phyloP scores from a whole-genome alignment of 1,140 invertebrate species.

The Cyclina sinensis region DNA sequence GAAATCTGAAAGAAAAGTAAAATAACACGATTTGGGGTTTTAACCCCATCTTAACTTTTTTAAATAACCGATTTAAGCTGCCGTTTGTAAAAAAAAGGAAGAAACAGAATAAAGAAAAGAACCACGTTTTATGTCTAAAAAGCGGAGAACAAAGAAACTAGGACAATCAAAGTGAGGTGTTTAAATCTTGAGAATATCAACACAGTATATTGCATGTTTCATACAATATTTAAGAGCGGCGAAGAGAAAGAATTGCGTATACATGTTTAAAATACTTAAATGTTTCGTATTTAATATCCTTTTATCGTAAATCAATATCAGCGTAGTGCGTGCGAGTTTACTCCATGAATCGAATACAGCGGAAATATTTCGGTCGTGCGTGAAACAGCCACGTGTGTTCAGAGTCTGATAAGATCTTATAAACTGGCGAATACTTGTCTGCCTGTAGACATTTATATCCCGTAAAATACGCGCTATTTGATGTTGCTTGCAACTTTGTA shows the following conservation, averaged over 20 bases:
- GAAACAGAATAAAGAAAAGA: no score
- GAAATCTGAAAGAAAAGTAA: no score
- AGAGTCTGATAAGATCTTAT: not conserved
- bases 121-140: no score
- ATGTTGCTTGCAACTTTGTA: not conserved
- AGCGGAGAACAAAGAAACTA: no score
- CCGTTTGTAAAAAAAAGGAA: no score
- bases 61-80: no score
- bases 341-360: constrained; percentile 6
- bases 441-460: not conserved
- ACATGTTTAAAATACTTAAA: not conserved
- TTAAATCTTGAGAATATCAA: no score
- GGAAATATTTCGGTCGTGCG: constrained; percentile 39
- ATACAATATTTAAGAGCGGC: no score
- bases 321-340: not conserved
- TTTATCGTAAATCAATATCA: constrained; percentile 33
- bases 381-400: not conserved
- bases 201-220: no score
- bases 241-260: not conserved
- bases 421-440: not conserved
- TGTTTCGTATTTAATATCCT: constrained; percentile 10
- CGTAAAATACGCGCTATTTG: not conserved
- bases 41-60: no score
- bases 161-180: no score
- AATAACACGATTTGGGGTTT: no score